These are phyloP conservation scores for Corella eumyota DNA, from an alignment of 23 tunicate species.

Conservation along the genomic window DNA sequence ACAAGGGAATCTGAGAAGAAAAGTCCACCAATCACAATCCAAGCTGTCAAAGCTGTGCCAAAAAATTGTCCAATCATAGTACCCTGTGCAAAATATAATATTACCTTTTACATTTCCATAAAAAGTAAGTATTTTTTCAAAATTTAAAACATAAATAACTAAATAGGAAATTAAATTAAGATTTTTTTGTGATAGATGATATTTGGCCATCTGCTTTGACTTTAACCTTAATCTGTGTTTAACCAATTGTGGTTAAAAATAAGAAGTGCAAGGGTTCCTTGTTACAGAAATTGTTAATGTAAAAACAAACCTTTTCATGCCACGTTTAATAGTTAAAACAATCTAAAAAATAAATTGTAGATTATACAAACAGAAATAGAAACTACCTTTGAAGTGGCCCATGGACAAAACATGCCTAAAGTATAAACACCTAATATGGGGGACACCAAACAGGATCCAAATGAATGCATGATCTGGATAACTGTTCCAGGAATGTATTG, in stretches of 20 bases:
- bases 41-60: slow-evolving; percentile 11
- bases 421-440: slow-evolving; percentile 50
- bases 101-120: slow-evolving; percentile 1
- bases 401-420: slow-evolving; percentile 46
- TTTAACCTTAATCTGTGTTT: not conserved
- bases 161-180: too few species aligned
- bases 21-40: slow-evolving; percentile 38
- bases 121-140: not conserved
- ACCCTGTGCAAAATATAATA: slow-evolving; percentile 22
- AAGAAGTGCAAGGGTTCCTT: too few species aligned
- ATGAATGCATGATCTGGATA: slow-evolving; percentile 9
- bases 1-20: slow-evolving; percentile 7
- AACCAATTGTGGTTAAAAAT: not conserved
- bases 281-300: too few species aligned
- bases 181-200: too few species aligned
- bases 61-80: slow-evolving; percentile 29
- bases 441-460: slow-evolving; percentile 13
- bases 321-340: too few species aligned
- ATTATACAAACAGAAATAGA: too few species aligned
- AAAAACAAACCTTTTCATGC: too few species aligned
- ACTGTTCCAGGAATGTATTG: slow-evolving; percentile 19
- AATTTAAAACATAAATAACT: not conserved
- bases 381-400: slow-evolving; percentile 31
- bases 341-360: too few species aligned
- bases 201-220: too few species aligned